These are phyloP conservation scores for Plumapathes pennacea DNA, from an alignment of 92 coral and sea anemone species.

Conservation along the genomic window DNA sequence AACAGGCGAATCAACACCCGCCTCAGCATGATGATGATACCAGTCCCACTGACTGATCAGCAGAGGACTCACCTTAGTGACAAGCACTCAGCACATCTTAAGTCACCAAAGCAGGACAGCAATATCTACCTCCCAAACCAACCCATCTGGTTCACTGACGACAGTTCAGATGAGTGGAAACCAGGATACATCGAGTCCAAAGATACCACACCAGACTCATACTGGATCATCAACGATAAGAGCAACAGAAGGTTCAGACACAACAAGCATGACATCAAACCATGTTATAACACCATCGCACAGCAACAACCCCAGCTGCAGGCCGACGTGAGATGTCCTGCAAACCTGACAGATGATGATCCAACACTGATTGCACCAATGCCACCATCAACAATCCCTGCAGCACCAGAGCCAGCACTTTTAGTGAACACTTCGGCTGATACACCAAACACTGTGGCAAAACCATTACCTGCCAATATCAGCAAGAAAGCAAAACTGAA, in stretches of 20 bases:
- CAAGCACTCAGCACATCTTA: slow-evolving; percentile 62
- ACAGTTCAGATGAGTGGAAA: slow-evolving; percentile 48
- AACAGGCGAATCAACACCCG: neutral
- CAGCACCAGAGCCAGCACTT: slow-evolving; percentile 2
- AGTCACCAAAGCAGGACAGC: slow-evolving; percentile 42
- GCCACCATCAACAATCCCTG: slow-evolving; percentile 5
- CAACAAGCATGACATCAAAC: slow-evolving; percentile 59
- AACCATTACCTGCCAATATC: slow-evolving; percentile 9
- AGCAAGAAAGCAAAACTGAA: neutral
- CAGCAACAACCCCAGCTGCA: slow-evolving; percentile 30
- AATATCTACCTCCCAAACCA: slow-evolving; percentile 39
- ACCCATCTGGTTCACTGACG: slow-evolving; percentile 57
- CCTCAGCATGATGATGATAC: neutral
- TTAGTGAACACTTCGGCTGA: slow-evolving; percentile 4
- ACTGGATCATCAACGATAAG: slow-evolving; percentile 55
- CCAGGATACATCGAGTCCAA: slow-evolving; percentile 45
- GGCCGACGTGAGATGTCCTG: neutral
- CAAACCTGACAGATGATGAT: neutral
- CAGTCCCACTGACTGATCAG: neutral
- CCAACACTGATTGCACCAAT: neutral
- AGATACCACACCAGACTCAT: slow-evolving; percentile 59
- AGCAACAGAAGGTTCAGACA: slow-evolving; percentile 45
- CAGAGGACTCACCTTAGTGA: slow-evolving; percentile 27
- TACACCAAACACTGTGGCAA: neutral
- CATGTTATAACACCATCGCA: slow-evolving; percentile 39